These are phyloP conservation scores for Taxidea taxus DNA, from an alignment of 2,113 vertebrate genomes.

Conservation along the genomic window DNA sequence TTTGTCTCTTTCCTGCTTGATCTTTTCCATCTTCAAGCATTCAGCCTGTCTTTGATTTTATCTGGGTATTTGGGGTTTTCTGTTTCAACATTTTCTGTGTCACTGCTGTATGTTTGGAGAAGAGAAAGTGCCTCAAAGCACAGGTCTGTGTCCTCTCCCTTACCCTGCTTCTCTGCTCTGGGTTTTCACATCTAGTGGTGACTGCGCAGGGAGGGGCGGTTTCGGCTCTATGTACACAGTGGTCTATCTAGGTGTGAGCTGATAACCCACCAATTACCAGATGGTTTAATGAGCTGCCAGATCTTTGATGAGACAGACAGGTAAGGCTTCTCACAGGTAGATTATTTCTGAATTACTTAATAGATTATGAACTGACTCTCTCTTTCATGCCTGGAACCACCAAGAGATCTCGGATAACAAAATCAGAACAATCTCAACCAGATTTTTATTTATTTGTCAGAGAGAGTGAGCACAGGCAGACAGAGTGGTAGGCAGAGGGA, in stretches of 20 bases:
- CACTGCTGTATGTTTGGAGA: background rate
- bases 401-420: background rate
- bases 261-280: background rate
- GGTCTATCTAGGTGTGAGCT: background rate
- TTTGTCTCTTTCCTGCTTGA: background rate
- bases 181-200: background rate
- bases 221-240: background rate
- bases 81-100: background rate
- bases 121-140: background rate
- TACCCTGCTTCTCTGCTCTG: background rate
- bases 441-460: too few relatives aligned
- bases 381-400: background rate
- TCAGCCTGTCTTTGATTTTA: background rate
- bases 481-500: too few relatives aligned
- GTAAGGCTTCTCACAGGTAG: background rate
- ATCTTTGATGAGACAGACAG: background rate
- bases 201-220: background rate
- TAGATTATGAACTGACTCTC: background rate
- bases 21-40: background rate
- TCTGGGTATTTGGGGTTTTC: background rate
- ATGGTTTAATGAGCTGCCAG: background rate
- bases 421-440: background rate
- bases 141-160: background rate
- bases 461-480: too few relatives aligned
- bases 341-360: background rate